These are phyloP conservation scores for Torymus auratus DNA, from an alignment of 2,888 invertebrate genomes.

Conservation along the genomic window DNA sequence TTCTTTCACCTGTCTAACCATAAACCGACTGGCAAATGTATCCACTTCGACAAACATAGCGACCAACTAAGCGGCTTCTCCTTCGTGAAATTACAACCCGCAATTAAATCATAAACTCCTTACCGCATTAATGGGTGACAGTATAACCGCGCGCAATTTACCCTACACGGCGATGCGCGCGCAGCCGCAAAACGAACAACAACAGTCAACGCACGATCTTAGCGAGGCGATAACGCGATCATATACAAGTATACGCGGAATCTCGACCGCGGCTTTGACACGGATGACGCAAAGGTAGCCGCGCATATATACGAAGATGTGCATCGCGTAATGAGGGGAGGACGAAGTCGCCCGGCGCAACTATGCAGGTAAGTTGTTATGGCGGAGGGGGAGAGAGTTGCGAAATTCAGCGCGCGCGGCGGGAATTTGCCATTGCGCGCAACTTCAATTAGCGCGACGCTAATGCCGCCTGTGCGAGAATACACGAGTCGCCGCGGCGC, in stretches of 20 bases:
- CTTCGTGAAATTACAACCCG: too few species aligned
- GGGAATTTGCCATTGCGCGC: conserved; percentile 23
- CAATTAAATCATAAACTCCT: too few species aligned
- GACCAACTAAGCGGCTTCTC: too few species aligned
- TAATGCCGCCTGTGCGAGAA: conserved; percentile 15
- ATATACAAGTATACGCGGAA: neutral
- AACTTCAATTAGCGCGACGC: conserved; percentile 51
- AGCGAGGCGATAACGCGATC: neutral
- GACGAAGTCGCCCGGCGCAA: neutral
- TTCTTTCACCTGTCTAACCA: too few species aligned
- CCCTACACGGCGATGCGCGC: too few species aligned
- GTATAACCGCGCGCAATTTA: too few species aligned
- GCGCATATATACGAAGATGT: neutral
- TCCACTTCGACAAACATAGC: too few species aligned
- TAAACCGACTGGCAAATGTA: too few species aligned
- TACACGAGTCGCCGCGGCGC: too few species aligned
- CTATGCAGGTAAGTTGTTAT: neutral
- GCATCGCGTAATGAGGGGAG: conserved; percentile 21
- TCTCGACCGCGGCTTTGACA: neutral
- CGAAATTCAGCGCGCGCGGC: conserved; percentile 8
- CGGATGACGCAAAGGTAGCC: conserved; percentile 23
- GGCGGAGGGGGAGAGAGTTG: neutral
- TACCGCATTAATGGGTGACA: too few species aligned
- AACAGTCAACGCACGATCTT: neutral
- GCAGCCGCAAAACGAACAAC: too few species aligned